phyloP scores from a whole-genome alignment of 1,140 invertebrate genomes.

The Aphelinus certus region DNA sequence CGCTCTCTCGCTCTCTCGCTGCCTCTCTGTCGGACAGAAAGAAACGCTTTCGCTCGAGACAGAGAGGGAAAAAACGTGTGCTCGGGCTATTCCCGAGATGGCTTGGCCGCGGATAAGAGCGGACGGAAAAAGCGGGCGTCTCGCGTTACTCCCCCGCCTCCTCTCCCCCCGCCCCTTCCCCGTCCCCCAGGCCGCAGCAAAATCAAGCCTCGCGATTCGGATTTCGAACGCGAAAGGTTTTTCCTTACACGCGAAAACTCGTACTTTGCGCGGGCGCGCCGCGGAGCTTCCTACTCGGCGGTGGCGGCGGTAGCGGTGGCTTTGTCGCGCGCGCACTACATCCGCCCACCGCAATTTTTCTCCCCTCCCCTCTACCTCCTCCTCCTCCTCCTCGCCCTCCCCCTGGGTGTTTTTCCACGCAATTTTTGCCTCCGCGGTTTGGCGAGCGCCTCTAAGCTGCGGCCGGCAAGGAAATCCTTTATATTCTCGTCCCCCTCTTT shows the following conservation, averaged over 20 bases:
- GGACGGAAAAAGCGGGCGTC: not conserved
- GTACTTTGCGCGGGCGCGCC: not conserved
- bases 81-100: not conserved
- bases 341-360: too few species aligned
- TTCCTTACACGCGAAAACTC: slow-evolving; percentile 26
- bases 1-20: not conserved
- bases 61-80: slow-evolving; percentile 13
- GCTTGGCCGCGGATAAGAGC: too few species aligned
- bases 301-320: too few species aligned
- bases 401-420: slow-evolving; percentile 9
- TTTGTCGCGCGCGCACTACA: too few species aligned
- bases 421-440: slow-evolving; percentile 11
- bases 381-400: not conserved
- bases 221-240: slow-evolving; percentile 33
- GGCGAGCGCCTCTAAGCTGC: not conserved
- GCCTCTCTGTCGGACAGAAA: slow-evolving; percentile 1
- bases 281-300: too few species aligned
- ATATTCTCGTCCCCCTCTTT: slow-evolving; percentile 7
- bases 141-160: slow-evolving; percentile 24
- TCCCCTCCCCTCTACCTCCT: too few species aligned
- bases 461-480: slow-evolving; percentile 26
- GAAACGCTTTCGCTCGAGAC: slow-evolving; percentile 31
- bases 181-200: slow-evolving; percentile 1
- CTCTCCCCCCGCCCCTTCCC: too few species aligned
- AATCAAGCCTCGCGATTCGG: slow-evolving; percentile 35